Evolutionary conservation across 1,140 invertebrate species (phyloP).

Genomic region (Linepithema humile): DNA sequence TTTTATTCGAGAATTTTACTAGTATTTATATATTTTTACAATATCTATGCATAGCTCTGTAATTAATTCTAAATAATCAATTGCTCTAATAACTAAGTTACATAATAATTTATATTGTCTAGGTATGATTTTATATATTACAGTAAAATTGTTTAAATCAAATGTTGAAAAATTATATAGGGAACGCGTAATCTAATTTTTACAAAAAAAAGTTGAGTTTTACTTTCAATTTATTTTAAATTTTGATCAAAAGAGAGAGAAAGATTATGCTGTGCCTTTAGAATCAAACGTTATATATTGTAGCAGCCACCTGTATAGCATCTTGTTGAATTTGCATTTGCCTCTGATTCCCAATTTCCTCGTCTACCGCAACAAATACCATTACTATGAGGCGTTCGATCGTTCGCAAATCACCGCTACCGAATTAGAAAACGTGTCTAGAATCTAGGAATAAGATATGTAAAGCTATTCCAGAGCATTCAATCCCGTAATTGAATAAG

Average conservation of each 20-base stretch:
- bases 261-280: too few relatives aligned
- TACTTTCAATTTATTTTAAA: not conserved
- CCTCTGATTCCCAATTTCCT: not conserved
- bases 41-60: not conserved
- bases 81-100: too few relatives aligned
- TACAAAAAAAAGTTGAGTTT: not conserved
- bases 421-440: slow-evolving; percentile 50
- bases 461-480: slow-evolving; percentile 27
- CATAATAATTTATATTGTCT: too few relatives aligned
- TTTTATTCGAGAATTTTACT: not conserved
- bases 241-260: not conserved
- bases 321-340: slow-evolving; percentile 26
- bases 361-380: not conserved
- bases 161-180: not conserved
- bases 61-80: not conserved
- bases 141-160: not conserved
- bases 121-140: too few relatives aligned
- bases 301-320: not conserved
- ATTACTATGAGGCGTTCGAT: not conserved
- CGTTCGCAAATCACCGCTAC: slow-evolving; percentile 14
- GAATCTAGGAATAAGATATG: slow-evolving; percentile 23
- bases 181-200: not conserved
- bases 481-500: slow-evolving; percentile 3
- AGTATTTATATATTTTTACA: not conserved
- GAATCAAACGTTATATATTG: slow-evolving; percentile 8